A percentile compares a stretch with the other conserved stretches of the same genome.
Evolutionary conservation across 2,888 invertebrate species (phyloP).

Genomic region (Drosophila basisetae): DNA sequence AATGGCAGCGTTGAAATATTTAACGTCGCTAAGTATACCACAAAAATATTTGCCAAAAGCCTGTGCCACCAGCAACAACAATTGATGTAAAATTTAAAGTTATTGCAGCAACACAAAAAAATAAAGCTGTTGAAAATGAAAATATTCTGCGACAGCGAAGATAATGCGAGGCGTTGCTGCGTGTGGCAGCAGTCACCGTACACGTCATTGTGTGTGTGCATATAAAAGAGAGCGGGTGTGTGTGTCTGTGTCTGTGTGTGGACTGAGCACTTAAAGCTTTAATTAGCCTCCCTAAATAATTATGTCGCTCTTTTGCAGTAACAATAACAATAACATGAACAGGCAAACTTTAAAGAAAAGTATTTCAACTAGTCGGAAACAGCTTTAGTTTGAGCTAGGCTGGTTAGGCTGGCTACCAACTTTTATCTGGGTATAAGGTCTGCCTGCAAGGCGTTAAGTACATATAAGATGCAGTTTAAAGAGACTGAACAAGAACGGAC

Average conservation of each 20-base stretch:
- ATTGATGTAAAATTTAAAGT: constrained; percentile 57
- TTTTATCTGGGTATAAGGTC: neutral
- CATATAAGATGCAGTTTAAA: constrained; percentile 3
- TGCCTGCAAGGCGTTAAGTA: neutral
- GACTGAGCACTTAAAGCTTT: constrained; percentile 51
- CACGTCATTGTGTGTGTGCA: constrained; percentile 12
- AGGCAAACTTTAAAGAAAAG: constrained; percentile 31
- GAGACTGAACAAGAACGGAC: neutral
- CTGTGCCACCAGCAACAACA: constrained; percentile 14
- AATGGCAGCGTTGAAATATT: constrained; percentile 81
- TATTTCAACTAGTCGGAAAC: constrained; percentile 22
- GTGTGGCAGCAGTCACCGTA: constrained; percentile 57
- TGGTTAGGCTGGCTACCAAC: constrained; percentile 7
- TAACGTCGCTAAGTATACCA: constrained; percentile 80
- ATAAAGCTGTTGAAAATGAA: constrained; percentile 61
- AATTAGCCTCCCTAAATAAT: constrained; percentile 53
- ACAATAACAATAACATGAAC: constrained; percentile 5
- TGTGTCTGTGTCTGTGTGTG: constrained; percentile 14
- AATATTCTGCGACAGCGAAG: constrained; percentile 43
- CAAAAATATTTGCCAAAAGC: constrained; percentile 62
- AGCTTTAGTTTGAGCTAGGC: neutral
- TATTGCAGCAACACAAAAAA: constrained; percentile 39
- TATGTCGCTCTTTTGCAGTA: constrained; percentile 38
- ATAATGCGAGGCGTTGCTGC: constrained; percentile 71
- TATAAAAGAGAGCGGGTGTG: neutral